A percentile compares a stretch with the other conserved stretches of the same genome.
These are phyloP conservation scores for Tuta absoluta DNA, from an alignment of 2,888 invertebrate genomes.

Conservation along the genomic window DNA sequence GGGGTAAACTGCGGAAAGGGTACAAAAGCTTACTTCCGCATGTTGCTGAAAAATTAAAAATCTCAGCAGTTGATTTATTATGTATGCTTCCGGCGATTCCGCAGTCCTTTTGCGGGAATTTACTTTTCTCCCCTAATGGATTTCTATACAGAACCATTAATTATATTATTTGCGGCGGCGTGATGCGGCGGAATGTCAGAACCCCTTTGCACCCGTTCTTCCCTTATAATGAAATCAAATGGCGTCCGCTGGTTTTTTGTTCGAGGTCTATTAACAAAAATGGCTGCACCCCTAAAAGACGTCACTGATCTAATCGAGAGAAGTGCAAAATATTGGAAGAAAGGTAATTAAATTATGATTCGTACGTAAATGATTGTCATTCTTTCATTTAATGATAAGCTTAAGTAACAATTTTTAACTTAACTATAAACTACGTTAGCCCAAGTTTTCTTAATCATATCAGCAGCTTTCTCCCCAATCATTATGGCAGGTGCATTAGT, in stretches of 20 bases:
- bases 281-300: slow-evolving; percentile 19
- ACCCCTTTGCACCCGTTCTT: slow-evolving; percentile 52
- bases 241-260: slow-evolving; percentile 47
- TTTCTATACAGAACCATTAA: slow-evolving; percentile 61
- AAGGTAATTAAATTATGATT: neutral
- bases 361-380: too few relatives aligned
- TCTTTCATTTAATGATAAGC: too few relatives aligned
- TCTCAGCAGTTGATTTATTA: slow-evolving; percentile 21
- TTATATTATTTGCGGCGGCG: slow-evolving; percentile 63
- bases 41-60: slow-evolving; percentile 19
- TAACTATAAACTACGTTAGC: slow-evolving; percentile 49
- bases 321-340: neutral
- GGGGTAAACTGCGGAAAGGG: slow-evolving; percentile 7
- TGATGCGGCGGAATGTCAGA: slow-evolving; percentile 53
- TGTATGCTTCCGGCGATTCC: slow-evolving; percentile 25
- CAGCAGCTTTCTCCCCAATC: slow-evolving; percentile 88
- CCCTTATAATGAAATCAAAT: slow-evolving; percentile 61
- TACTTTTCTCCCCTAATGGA: slow-evolving; percentile 55
- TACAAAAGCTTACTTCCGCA: slow-evolving; percentile 21
- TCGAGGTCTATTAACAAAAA: slow-evolving; percentile 32
- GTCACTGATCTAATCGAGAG: slow-evolving; percentile 7
- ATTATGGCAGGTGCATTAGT: slow-evolving; percentile 85
- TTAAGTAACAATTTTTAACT: neutral
- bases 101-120: slow-evolving; percentile 38
- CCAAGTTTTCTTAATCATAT: slow-evolving; percentile 83